These are phyloP conservation scores for Cynopterus sphinx DNA, from an alignment of 2,797 vertebrate species.

Conservation along the genomic window DNA sequence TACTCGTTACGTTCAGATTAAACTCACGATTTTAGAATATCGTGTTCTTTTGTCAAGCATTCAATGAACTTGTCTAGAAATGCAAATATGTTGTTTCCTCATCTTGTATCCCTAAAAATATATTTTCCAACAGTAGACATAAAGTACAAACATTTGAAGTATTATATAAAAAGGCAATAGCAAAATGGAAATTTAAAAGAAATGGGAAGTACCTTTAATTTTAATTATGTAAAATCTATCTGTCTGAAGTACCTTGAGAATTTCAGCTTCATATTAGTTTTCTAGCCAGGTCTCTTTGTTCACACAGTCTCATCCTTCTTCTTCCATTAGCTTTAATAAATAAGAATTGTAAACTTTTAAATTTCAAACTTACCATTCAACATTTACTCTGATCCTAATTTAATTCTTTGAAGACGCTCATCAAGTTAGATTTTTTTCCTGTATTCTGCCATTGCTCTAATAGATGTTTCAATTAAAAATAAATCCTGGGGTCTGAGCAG, in stretches of 20 bases:
- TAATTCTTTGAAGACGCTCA: slow-evolving; percentile 53
- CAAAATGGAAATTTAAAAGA: not conserved
- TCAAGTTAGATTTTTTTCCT: slow-evolving; percentile 19
- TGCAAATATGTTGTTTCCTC: not conserved
- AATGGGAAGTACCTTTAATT: not conserved
- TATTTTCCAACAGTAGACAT: not conserved
- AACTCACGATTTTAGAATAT: not conserved
- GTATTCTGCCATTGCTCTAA: not conserved
- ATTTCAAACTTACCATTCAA: slow-evolving; percentile 49
- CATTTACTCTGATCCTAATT: slow-evolving; percentile 62
- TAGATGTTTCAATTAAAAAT: slow-evolving; percentile 55
- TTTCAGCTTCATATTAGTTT: not conserved
- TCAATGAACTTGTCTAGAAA: not conserved
- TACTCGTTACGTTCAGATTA: not conserved
- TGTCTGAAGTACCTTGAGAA: not conserved
- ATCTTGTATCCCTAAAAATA: not conserved
- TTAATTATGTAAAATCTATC: not conserved
- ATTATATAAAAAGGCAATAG: not conserved
- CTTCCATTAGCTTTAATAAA: slow-evolving; percentile 58
- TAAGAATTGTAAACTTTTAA: slow-evolving; percentile 56
- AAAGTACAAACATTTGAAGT: not conserved
- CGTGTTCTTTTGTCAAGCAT: not conserved
- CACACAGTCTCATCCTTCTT: not conserved
- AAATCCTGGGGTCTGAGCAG: not conserved
- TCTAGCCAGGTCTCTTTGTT: not conserved